Evolutionary conservation across 2,888 invertebrate genomes (phyloP).

Genomic region (Monoplex corrugatus): DNA sequence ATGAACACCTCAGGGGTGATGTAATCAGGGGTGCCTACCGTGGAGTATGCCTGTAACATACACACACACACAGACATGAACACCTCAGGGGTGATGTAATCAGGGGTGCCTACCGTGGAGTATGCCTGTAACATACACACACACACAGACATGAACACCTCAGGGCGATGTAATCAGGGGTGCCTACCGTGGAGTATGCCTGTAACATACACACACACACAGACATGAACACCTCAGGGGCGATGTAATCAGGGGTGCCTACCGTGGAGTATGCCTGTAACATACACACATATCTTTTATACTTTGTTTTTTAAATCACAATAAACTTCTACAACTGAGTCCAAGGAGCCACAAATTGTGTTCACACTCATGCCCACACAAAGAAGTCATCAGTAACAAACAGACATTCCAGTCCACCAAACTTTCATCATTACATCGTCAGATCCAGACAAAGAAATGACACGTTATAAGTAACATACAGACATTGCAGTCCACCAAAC

Average conservation of each 20-base stretch:
- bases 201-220: constrained; percentile 64
- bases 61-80: too few relatives aligned
- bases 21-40: constrained; percentile 97
- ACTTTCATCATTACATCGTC: too few relatives aligned
- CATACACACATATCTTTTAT: neutral
- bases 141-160: too few relatives aligned
- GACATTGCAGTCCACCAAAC: too few relatives aligned
- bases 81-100: constrained; percentile 99
- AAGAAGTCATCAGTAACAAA: too few relatives aligned
- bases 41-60: constrained; percentile 84
- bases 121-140: constrained; percentile 82
- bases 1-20: too few relatives aligned
- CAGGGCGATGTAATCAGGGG: constrained; percentile 99
- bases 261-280: constrained; percentile 85
- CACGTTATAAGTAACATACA: too few relatives aligned
- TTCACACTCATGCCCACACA: too few relatives aligned
- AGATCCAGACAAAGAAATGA: too few relatives aligned
- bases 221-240: constrained; percentile 96
- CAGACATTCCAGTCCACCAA: too few relatives aligned
- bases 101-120: constrained; percentile 93
- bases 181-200: constrained; percentile 89
- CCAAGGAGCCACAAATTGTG: too few relatives aligned
- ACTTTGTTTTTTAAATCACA: neutral
- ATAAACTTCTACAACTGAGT: neutral
- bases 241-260: constrained; percentile 99